A percentile compares a stretch with the other conserved stretches of the same genome.
phyloP scores from a whole-genome alignment of 2,113 vertebrate species.

The Zosterops japonicus region DNA sequence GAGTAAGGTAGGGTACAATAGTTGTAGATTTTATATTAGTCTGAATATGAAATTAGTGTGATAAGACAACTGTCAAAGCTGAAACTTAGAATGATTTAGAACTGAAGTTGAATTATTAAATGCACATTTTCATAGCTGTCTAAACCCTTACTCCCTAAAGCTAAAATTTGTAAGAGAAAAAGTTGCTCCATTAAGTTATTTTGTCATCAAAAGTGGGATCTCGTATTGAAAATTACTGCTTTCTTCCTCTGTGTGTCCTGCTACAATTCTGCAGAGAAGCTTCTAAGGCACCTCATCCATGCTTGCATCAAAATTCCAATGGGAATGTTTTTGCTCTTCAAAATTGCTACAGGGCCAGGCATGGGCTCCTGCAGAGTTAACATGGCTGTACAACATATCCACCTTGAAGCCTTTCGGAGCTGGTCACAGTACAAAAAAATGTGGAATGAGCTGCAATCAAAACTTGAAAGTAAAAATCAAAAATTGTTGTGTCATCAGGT shows the following conservation, averaged over 20 bases:
- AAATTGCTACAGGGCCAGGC: neutral
- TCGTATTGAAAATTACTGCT: neutral
- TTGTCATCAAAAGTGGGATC: neutral
- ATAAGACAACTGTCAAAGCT: neutral
- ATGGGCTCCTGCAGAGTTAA: neutral
- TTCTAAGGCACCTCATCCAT: neutral
- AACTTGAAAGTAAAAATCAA: neutral
- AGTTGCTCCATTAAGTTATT: neutral
- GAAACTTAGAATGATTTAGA: neutral
- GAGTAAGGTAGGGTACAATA: neutral
- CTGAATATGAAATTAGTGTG: neutral
- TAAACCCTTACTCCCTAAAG: neutral
- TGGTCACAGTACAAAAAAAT: neutral
- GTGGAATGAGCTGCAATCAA: neutral
- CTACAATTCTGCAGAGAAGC: neutral
- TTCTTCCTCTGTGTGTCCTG: neutral
- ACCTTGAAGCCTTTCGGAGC: neutral
- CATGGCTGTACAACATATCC: rapidly evolving
- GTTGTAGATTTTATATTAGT: neutral
- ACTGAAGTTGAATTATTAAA: neutral
- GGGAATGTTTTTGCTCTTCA: neutral
- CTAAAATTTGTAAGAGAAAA: neutral
- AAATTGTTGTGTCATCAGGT: neutral
- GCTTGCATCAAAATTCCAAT: neutral
- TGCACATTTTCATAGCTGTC: neutral